Percentiles rank a stretch among this genome's conserved stretches.
Evolutionary conservation across 2,113 vertebrate genomes (phyloP).

Genomic region (Mus spicilegus): DNA sequence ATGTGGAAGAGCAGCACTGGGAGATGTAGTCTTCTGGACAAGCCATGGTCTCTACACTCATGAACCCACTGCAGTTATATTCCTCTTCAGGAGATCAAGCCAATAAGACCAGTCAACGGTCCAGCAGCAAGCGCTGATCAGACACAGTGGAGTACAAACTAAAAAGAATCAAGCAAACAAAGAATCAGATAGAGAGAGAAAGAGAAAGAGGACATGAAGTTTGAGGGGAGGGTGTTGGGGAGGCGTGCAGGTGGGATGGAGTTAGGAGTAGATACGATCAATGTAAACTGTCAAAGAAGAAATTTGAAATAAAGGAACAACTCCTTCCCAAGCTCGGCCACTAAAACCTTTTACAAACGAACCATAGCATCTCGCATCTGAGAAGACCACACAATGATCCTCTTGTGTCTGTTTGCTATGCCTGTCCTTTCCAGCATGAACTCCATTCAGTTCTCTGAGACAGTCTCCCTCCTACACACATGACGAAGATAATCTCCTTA

Average conservation of each 20-base stretch:
- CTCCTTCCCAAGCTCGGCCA: background rate
- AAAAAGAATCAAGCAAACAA: too few relatives aligned
- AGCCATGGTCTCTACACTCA: background rate
- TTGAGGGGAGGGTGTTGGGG: background rate
- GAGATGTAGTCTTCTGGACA: background rate
- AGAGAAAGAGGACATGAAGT: background rate
- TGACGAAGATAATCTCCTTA: background rate
- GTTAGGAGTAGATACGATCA: background rate
- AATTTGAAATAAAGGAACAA: background rate
- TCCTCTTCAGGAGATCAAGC: background rate
- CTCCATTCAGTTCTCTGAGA: background rate
- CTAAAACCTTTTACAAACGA: slow-evolving; percentile 21
- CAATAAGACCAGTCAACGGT: background rate
- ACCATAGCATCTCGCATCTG: background rate
- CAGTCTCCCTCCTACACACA: background rate
- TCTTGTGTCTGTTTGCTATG: background rate
- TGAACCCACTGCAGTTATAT: background rate
- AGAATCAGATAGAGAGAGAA: too few relatives aligned
- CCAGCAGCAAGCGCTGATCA: background rate
- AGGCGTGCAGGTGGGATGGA: too few relatives aligned
- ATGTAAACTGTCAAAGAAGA: background rate
- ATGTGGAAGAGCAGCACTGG: background rate
- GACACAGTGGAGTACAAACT: background rate
- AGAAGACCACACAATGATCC: background rate
- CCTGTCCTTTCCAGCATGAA: background rate